Conservation (phyloP, 2,797 vertebrate genomes). For the Acanthurus tractus region DNA sequence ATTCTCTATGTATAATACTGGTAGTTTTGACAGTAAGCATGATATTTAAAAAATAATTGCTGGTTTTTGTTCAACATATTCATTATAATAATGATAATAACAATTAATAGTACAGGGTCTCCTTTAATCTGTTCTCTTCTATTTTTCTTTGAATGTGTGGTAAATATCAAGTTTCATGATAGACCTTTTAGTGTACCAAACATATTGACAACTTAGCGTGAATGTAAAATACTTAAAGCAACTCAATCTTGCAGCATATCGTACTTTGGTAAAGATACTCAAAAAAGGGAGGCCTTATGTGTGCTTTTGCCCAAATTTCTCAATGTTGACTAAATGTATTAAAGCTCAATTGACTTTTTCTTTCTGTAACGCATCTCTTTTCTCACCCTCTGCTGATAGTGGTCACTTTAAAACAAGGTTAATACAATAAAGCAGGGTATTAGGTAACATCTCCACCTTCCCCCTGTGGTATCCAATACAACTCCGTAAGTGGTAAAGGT, state of each 20-base stretch:
- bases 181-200: neutral
- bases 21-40: too few relatives aligned
- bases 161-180: too few relatives aligned
- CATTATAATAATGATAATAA: too few relatives aligned
- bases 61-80: too few relatives aligned
- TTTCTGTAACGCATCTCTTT: constrained; percentile 3
- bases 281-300: neutral
- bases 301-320: neutral
- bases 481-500: constrained; percentile 24
- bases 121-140: too few relatives aligned
- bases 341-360: neutral
- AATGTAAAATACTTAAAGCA: neutral
- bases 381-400: constrained; percentile 3
- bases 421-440: constrained; percentile 46
- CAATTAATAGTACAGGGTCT: too few relatives aligned
- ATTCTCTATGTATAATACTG: too few relatives aligned
- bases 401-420: constrained; percentile 5
- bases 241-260: neutral
- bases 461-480: constrained; percentile 28
- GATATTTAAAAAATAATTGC: too few relatives aligned
- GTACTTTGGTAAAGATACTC: constrained; percentile 2
- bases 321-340: neutral
- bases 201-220: neutral
- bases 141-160: too few relatives aligned
- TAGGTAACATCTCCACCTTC: constrained; percentile 40